A percentile compares a stretch with the other conserved stretches of the same genome.
These are phyloP conservation scores for Antedon mediterranea DNA, from an alignment of 53 echinoderm and acorn worm species.

Conservation along the genomic window DNA sequence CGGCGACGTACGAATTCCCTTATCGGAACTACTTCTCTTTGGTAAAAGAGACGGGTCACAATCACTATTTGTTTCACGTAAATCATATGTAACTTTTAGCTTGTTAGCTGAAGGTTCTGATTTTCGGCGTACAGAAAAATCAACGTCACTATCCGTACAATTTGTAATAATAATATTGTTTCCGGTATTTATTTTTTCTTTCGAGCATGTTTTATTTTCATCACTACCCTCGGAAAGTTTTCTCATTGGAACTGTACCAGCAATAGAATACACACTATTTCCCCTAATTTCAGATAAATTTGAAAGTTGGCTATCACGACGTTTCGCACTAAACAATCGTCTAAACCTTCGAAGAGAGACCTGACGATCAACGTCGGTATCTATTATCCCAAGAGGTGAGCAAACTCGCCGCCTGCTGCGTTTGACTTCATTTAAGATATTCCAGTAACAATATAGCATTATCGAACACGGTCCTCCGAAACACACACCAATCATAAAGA, in stretches of 20 bases:
- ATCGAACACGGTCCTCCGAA: constrained; percentile 96
- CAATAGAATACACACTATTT: background rate
- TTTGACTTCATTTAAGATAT: constrained; percentile 58
- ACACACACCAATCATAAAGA: constrained; percentile 90
- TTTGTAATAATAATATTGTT: background rate
- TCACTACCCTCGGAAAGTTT: background rate
- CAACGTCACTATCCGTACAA: background rate
- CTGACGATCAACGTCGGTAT: background rate
- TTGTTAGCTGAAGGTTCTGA: background rate
- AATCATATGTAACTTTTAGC: background rate
- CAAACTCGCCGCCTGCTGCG: constrained; percentile 50
- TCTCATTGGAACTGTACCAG: background rate
- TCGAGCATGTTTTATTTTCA: background rate
- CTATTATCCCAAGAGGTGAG: background rate
- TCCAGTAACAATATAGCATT: constrained; percentile 83
- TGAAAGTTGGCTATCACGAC: background rate
- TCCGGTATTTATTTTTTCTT: background rate
- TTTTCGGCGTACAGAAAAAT: background rate
- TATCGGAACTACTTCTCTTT: background rate
- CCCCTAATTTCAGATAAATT: background rate
- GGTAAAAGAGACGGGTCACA: background rate
- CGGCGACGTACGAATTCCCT: background rate
- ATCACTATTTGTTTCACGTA: background rate
- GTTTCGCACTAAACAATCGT: background rate
- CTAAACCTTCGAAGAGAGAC: background rate